Percentiles rank a stretch among this genome's conserved stretches.
Evolutionary conservation across 92 coral and sea anemone species (phyloP).

Genomic region (Zoanthus solanderi): DNA sequence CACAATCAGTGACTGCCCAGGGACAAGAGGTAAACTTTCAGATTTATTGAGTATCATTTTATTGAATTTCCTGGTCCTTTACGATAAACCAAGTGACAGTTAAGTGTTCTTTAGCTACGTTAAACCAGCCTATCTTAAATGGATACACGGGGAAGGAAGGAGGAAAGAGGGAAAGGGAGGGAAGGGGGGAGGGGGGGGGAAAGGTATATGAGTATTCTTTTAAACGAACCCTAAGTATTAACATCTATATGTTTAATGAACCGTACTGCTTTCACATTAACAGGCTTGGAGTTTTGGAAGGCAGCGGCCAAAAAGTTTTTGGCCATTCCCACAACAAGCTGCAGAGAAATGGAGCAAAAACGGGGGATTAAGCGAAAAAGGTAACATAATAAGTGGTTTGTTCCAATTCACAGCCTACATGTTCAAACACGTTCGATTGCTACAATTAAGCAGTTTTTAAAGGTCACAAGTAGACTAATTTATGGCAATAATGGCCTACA

Average conservation of each 20-base stretch:
- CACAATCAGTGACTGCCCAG: constrained; percentile 29
- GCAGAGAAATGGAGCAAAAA: constrained; percentile 26
- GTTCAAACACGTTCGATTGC: not conserved
- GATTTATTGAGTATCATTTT: not conserved
- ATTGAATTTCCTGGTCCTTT: not conserved
- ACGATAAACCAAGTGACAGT: not conserved
- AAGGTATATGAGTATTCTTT: not conserved
- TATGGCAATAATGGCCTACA: constrained; percentile 8
- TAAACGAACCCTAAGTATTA: not conserved
- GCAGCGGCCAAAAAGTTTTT: constrained; percentile 6
- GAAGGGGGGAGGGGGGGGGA: too few relatives aligned
- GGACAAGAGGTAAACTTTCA: constrained; percentile 24
- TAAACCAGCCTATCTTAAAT: not conserved
- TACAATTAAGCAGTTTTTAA: not conserved
- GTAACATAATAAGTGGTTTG: not conserved
- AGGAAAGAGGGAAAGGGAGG: too few relatives aligned
- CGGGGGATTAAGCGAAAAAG: not conserved
- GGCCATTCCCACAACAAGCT: constrained; percentile 9
- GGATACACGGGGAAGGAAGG: not conserved
- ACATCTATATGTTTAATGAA: not conserved
- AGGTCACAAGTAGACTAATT: not conserved
- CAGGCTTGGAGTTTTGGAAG: constrained; percentile 2
- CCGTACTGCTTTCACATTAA: not conserved
- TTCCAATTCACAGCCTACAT: not conserved
- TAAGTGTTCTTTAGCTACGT: not conserved